Evolutionary conservation across 1,140 invertebrate species (phyloP).

Genomic region (Caenorhabditis latens): DNA sequence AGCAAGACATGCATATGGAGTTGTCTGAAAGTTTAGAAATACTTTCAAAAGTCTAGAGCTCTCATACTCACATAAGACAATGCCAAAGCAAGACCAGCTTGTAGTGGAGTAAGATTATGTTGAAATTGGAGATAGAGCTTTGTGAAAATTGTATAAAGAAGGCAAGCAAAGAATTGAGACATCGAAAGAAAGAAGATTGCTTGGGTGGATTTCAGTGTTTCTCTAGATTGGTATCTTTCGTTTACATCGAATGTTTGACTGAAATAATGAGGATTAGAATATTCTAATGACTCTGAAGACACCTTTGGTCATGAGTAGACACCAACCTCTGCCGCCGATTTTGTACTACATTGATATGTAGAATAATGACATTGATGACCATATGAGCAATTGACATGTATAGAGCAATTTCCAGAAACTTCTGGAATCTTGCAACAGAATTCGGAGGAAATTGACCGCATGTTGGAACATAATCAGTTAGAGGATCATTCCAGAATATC

Average conservation of each 20-base stretch:
- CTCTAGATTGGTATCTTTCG: constrained; percentile 38
- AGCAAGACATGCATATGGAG: constrained; percentile 1
- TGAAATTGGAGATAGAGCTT: not conserved
- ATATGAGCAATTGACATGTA: constrained; percentile 47
- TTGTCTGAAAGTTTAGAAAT: constrained; percentile 14
- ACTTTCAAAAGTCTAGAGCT: not conserved
- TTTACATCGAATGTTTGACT: not conserved
- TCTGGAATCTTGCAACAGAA: not conserved
- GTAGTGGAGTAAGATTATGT: not conserved
- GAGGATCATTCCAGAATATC: not conserved
- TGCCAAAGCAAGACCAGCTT: not conserved
- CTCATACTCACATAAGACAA: not conserved
- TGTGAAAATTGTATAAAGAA: constrained; percentile 18
- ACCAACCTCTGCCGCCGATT: constrained; percentile 35
- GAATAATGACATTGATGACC: constrained; percentile 21
- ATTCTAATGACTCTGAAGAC: not conserved
- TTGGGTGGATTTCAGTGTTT: constrained; percentile 14
- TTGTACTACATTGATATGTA: not conserved
- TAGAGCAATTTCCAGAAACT: not conserved
- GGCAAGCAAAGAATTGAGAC: constrained; percentile 27
- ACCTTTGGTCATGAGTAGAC: constrained; percentile 4
- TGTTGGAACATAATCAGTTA: constrained; percentile 4
- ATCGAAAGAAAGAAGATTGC: constrained; percentile 39
- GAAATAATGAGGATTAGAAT: not conserved
- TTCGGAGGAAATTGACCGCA: constrained; percentile 33